phyloP scores from a whole-genome alignment of 64 coral and sea anemone genomes.

The Orbicella faveolata region DNA sequence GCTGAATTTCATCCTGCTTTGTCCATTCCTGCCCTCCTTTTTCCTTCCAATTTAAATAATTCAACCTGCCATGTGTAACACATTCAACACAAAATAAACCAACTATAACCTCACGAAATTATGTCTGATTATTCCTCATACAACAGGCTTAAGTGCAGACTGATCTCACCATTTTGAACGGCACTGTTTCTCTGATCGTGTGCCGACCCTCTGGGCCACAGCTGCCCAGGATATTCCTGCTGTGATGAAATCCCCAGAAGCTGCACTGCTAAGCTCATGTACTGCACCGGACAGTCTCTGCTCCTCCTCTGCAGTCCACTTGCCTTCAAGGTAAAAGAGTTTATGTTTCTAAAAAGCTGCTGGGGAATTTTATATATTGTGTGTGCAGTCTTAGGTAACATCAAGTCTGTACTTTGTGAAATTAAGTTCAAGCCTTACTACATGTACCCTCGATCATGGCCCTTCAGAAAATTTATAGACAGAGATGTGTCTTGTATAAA shows the following conservation, averaged over 20 bases:
- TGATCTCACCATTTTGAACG: slow-evolving; percentile 92
- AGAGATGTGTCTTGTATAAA: no score
- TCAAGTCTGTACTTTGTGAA: no score
- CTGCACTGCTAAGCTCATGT: slow-evolving; percentile 71
- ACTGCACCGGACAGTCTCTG: slow-evolving; percentile 86
- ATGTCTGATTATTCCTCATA: no score
- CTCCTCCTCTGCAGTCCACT: slow-evolving; percentile 93
- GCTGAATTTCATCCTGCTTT: slow-evolving; percentile 95
- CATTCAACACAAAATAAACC: neutral
- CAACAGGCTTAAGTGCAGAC: no score
- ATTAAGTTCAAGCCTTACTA: no score
- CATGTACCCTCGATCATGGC: no score
- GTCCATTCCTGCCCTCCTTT: slow-evolving; percentile 97
- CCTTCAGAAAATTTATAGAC: no score
- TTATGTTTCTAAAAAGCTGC: neutral
- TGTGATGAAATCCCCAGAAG: slow-evolving; percentile 75
- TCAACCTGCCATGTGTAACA: slow-evolving; percentile 63
- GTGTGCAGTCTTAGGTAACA: no score
- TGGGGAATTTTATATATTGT: no score
- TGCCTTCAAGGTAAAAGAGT: slow-evolving; percentile 43
- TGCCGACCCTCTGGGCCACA: slow-evolving; percentile 80
- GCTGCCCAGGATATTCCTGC: slow-evolving; percentile 86
- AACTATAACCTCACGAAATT: no score
- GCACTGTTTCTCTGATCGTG: slow-evolving; percentile 98
- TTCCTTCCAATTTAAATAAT: slow-evolving; percentile 99